phyloP scores from a whole-genome alignment of 2,113 vertebrate species.

The Malaclemys terrapin region DNA sequence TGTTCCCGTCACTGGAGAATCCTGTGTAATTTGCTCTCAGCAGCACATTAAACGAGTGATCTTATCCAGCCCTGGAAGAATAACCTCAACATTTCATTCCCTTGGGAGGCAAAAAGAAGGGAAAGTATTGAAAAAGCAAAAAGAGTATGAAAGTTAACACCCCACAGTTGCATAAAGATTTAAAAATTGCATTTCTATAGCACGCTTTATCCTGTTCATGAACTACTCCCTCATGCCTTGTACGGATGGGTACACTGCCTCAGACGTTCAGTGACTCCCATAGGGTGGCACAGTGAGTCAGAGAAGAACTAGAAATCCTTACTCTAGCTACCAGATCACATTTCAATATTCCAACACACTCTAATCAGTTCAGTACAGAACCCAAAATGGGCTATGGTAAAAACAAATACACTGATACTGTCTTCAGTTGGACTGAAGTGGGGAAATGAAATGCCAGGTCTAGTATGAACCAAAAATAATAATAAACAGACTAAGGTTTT shows the following conservation, averaged over 20 bases:
- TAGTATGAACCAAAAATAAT: not conserved
- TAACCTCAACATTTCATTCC: not conserved
- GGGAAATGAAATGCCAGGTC: not conserved
- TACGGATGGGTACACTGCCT: not conserved
- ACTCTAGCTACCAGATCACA: not conserved
- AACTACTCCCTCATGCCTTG: rapidly evolving
- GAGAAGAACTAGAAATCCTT: not conserved
- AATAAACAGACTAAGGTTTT: not conserved
- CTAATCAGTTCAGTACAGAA: not conserved
- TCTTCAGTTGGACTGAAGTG: not conserved
- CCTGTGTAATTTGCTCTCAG: not conserved
- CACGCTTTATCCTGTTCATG: not conserved
- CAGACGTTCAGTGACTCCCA: not conserved
- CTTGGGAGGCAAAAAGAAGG: not conserved
- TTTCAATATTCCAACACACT: not conserved
- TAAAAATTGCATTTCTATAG: not conserved
- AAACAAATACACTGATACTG: not conserved
- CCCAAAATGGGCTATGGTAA: not conserved
- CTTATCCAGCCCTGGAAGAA: not conserved
- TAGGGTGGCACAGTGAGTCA: not conserved
- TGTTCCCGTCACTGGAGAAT: not conserved
- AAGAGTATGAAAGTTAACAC: not conserved
- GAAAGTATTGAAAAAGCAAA: not conserved
- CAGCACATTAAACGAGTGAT: not conserved
- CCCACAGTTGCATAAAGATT: not conserved